Evolutionary conservation across 2,888 invertebrate genomes (phyloP).

Genomic region (Nycteola revayana): DNA sequence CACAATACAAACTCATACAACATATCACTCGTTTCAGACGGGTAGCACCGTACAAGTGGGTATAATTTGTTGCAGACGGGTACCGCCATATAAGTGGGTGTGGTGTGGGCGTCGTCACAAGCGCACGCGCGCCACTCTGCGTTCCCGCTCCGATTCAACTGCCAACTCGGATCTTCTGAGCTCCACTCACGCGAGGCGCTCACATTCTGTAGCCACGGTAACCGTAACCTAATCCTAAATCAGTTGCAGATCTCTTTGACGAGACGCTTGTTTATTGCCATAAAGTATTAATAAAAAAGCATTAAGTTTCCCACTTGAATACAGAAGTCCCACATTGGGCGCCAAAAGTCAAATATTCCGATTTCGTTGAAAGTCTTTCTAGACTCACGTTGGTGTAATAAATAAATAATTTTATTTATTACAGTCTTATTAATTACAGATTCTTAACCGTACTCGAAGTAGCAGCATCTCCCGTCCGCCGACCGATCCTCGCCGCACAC

Average conservation of each 20-base stretch:
- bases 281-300: too few relatives aligned
- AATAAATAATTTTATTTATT: too few relatives aligned
- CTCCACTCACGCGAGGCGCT: slow-evolving; percentile 66
- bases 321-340: not conserved
- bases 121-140: slow-evolving; percentile 60
- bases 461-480: slow-evolving; percentile 52
- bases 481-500: slow-evolving; percentile 56
- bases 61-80: slow-evolving; percentile 69
- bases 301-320: too few relatives aligned
- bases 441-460: slow-evolving; percentile 65
- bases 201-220: slow-evolving; percentile 71
- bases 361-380: too few relatives aligned
- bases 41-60: slow-evolving; percentile 40
- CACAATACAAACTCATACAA: slow-evolving; percentile 22
- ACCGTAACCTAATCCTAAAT: too few relatives aligned
- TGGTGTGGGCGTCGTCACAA: slow-evolving; percentile 61
- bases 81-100: slow-evolving; percentile 86
- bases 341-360: not conserved
- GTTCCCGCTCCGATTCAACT: slow-evolving; percentile 74
- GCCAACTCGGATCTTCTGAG: slow-evolving; percentile 80
- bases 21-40: slow-evolving; percentile 33
- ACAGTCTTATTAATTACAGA: slow-evolving; percentile 41
- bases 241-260: too few relatives aligned
- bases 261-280: too few relatives aligned
- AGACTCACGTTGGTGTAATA: too few relatives aligned